Base-by-base conservation (phyloP, 2,888 invertebrate genomes). In the Hirudinaria manillensis region DNA sequence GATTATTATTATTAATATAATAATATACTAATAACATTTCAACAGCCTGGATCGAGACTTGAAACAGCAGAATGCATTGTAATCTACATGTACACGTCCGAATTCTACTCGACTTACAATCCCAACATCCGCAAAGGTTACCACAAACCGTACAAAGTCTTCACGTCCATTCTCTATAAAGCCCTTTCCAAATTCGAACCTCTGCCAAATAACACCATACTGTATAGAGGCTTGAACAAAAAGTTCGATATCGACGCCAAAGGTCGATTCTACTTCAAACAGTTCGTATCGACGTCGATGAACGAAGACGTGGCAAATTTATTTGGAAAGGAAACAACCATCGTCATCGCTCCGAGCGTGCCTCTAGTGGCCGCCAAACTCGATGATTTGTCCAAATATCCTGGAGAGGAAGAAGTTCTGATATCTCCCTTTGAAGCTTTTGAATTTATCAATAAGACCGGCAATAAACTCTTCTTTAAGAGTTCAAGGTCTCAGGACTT, bases 251-350 rank as follows among this genome's bases (percentile, higher is more conserved):
- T n/a, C 32, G 32, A 24, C 16, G 6, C 32, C 10, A 36, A 34
- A 4, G 34, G 36, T 1, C n/a, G 68, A 68, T 68, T 68, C 36
- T 68, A 68, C 36, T 68, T 68, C 68, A 68, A 68, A 19, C 68
- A 68, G 29, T 68, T 68, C 19, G 36, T 68, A 0, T 68, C 68
- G 68, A 68, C 68, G n/a, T 16, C 68, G 10, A 19, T 68, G 13
- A 34, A 68, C 32, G 3, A n/a, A 24, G 68, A 68, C 27, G 36
- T 68, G 21, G 68, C 68, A 32, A 34, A 36, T 13, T 10, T 32
- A 1, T 68, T 68, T 68, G 68, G 68, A 29, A 68, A 10, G 4
- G 68, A 24, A 32, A 68, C 68, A 7, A n/a, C 34, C 3, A 68
- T 68, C 29, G 34, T 34, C 36, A 27, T 61, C 61, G 16, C 34